Evolutionary conservation across 2,797 vertebrate species (phyloP), one percentile per base, ranked within the genome.

Genomic region (Parauchenoglanis ngamensis): DNA sequence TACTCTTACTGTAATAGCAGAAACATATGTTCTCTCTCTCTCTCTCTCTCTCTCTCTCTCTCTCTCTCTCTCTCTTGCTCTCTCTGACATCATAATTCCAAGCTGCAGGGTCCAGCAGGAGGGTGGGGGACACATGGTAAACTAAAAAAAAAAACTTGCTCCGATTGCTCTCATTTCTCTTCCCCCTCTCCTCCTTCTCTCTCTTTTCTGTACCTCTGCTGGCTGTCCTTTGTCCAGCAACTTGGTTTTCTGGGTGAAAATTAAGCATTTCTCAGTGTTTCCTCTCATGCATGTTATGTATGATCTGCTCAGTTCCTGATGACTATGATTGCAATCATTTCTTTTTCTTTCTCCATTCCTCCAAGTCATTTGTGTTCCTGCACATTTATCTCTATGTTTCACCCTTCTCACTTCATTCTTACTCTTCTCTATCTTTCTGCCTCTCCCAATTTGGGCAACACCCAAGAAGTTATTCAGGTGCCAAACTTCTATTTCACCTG

Each of bases 71-170:
- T 91, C 75, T 75, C 63, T 85, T 46, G 46, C 46, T 49, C 52
- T n/a, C 88, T 85, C 93, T 91, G 94, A 95, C 94, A 94, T 95
- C 90, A 92, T 90, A 93, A 90, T 86, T 90, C 89, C 85, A 84
- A 90, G 89, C 93, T 90, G 90, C 91, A 93, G 31, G 96, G 96
- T 96, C 96, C 95, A 90, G 93, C 93, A 94, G 95, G 95, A 95
- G 95, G 94, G 86, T 94, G 94, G 94, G 95, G 95, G 93, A 95
- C 91, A 92, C 93, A 94, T 87, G 95, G 95, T 93, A 94, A 94
- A 87, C 91, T 78, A 90, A 92, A 86, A 31, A 31, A 90, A 92
- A 94, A 92, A 86, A 87, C 91, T 87, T 0, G 17, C 90, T 91
- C 92, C 91, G 93, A 92, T 94, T 92, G 56, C 88, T 84, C 80